Base-by-base conservation (phyloP, 2,888 invertebrate genomes). In the Drosophila borealis region DNA sequence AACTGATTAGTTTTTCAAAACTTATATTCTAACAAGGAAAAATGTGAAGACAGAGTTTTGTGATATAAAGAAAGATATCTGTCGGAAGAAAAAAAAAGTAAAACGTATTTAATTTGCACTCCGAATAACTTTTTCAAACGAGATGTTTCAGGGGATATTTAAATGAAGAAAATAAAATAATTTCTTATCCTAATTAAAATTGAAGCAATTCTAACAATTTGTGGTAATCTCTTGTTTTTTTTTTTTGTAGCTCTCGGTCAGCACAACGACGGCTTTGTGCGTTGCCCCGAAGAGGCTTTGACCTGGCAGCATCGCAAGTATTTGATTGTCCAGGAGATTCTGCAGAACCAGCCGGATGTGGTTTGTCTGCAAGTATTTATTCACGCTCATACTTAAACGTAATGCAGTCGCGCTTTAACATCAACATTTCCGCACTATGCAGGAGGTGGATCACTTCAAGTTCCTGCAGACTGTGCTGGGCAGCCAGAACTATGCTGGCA, bases 381-480 rank as follows among this genome's bases (percentile, higher is more conserved):
- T 64, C 21, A 5, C 46, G 25, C 11, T 14, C n/a, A 9, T 5
- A 14, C 9, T 9, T 5, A 1, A 45, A 11, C 39, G 17, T n/a
- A 6, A 33, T 21, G 36, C 71, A 72, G 78, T 74, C 55, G 70
- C 63, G 57, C 71, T 82, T 88, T 85, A 83, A 82, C 67, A 74
- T 68, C 2, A 17, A 11, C 1, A 17, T 48, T 48, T 19, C 14
- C 2, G 9, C 3, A 41, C 19, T 17, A 4, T 50, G 1, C 48
- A 95, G 95, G 96, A 96, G 93, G 96, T 96, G 8, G 96, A 96
- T 90, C 95, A 95, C 89, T 96, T 94, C 88, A 94, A 95, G 74
- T 96, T 95, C 84, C 91, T 96, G 46, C 93, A 94, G 83, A 93
- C 93, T 63, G 93, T 94, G 42, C 91, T 96, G 73, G 93, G 93